Evolutionary conservation across 1,140 invertebrate species (phyloP).

Genomic region (Mizuhopecten yessoensis): DNA sequence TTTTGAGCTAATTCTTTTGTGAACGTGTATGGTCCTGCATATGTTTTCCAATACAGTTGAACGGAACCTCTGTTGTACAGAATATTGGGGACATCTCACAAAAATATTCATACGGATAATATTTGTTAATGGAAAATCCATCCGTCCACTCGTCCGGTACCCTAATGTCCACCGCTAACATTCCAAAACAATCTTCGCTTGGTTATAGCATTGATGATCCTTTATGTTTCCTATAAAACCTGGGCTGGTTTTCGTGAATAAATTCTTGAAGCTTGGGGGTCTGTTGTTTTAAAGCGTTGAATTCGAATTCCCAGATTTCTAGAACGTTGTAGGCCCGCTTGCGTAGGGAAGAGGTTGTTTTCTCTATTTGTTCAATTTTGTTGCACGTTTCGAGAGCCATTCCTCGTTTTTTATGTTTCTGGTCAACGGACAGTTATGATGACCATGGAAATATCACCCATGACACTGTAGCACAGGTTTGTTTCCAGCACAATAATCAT

Average conservation of each 20-base stretch:
- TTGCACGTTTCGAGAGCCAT: neutral
- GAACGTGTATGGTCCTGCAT: no score
- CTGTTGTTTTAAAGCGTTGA: neutral
- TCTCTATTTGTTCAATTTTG: neutral
- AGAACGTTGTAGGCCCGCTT: constrained; percentile 41
- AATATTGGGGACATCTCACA: no score
- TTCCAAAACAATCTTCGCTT: no score
- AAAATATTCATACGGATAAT: no score
- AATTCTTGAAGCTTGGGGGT: constrained; percentile 43
- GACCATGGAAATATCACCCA: constrained; percentile 53
- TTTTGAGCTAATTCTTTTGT: no score
- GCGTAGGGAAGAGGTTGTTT: constrained; percentile 36
- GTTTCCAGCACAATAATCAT: constrained; percentile 43
- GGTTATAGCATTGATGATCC: no score
- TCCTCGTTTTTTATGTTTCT: constrained; percentile 32
- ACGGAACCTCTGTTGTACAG: no score
- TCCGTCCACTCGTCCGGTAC: no score
- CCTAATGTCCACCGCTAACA: no score
- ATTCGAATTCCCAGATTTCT: constrained; percentile 47
- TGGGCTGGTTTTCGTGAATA: constrained; percentile 35
- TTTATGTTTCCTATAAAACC: constrained; percentile 50
- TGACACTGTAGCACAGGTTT: constrained; percentile 44
- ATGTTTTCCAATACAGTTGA: no score
- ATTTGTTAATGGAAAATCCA: no score
- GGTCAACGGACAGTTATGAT: constrained; percentile 44